Evolutionary conservation across 2,113 vertebrate species (phyloP).

Genomic region (Sula dactylatra): DNA sequence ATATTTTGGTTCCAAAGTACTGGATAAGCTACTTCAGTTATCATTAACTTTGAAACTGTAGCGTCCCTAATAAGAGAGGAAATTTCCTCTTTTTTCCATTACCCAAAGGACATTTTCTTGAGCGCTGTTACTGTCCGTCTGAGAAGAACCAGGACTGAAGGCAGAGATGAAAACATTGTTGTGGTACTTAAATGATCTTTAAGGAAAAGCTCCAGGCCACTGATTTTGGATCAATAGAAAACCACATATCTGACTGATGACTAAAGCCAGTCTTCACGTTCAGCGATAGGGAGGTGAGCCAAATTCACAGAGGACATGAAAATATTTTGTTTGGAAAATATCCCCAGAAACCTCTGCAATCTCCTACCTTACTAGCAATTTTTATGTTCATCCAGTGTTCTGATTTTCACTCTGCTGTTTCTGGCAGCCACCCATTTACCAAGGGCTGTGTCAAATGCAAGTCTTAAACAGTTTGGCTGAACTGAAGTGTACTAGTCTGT

Average conservation of each 20-base stretch:
- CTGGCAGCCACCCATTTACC: background rate
- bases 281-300: background rate
- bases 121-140: background rate
- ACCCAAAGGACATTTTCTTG: background rate
- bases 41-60: background rate
- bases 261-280: constrained; percentile 1
- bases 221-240: constrained; percentile 19
- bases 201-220: background rate
- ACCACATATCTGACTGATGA: background rate
- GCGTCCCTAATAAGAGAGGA: background rate
- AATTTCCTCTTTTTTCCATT: background rate
- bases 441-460: background rate
- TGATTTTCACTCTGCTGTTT: background rate
- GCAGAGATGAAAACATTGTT: background rate
- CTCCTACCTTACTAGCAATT: background rate
- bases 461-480: background rate
- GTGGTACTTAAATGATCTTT: background rate
- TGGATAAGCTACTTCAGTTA: background rate
- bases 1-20: background rate
- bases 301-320: background rate
- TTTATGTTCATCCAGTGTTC: background rate
- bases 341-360: background rate
- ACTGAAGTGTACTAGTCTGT: background rate
- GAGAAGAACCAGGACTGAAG: background rate
- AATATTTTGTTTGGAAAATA: constrained; percentile 35